Percentiles rank a stretch among this genome's conserved stretches.
Evolutionary conservation across 2,888 invertebrate species (phyloP).

Genomic region (Anoplius nigerrimus): DNA sequence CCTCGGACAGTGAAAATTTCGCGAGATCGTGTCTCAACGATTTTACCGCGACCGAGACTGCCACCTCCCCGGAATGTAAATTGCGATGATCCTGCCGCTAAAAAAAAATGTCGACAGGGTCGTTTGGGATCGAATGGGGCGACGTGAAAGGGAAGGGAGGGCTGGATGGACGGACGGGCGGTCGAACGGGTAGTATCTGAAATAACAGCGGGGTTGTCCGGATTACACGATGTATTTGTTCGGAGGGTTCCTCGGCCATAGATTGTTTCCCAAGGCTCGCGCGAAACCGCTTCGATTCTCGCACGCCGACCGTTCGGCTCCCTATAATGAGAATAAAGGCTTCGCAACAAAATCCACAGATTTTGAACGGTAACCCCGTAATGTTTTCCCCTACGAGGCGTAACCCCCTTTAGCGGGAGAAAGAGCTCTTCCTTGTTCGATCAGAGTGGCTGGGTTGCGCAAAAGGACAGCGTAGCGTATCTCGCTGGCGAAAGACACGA

Average conservation of each 20-base stretch:
- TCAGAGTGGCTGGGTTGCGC: too few species aligned
- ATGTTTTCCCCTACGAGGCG: too few species aligned
- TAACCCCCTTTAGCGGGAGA: too few species aligned
- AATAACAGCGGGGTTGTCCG: conserved; percentile 59
- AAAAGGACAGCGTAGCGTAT: too few species aligned
- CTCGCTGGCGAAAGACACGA: too few species aligned
- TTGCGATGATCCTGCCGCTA: conserved; percentile 42
- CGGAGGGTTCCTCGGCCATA: conserved; percentile 34
- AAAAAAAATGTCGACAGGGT: conserved; percentile 34
- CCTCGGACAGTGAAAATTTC: neutral
- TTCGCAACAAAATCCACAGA: neutral
- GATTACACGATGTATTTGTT: conserved; percentile 61
- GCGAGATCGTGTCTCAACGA: too few species aligned
- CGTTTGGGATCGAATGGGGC: conserved; percentile 29
- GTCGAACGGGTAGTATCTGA: conserved; percentile 50
- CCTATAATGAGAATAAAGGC: neutral
- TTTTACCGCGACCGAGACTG: too few species aligned
- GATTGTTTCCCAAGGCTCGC: neutral
- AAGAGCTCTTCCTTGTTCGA: too few species aligned
- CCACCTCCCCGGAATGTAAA: conserved; percentile 27
- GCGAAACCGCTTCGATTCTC: neutral
- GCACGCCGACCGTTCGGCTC: neutral
- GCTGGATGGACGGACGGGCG: neutral
- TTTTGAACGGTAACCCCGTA: too few species aligned
- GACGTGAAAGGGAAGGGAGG: too few species aligned